Conservation (phyloP, 2,888 invertebrate species). For the Dusona sp. region DNA sequence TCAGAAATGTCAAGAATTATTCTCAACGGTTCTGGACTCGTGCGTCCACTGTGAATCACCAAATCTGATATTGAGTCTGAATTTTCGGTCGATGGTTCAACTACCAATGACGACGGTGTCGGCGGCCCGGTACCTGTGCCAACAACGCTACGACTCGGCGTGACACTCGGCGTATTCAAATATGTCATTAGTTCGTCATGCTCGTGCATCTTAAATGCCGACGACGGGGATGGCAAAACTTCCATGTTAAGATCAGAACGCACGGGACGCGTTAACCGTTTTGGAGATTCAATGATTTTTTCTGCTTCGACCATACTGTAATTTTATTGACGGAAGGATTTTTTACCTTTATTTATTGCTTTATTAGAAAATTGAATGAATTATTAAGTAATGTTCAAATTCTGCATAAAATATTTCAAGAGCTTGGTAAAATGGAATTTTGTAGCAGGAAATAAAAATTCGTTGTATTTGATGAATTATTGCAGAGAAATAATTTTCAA, state of each 20-base stretch:
- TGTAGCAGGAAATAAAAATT: neutral
- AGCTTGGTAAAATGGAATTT: neutral
- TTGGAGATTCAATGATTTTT: constrained; percentile 37
- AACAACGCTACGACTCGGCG: constrained; percentile 70
- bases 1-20: constrained; percentile 72
- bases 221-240: neutral
- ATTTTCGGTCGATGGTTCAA: constrained; percentile 76
- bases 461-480: neutral
- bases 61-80: constrained; percentile 78
- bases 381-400: neutral
- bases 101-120: constrained; percentile 76
- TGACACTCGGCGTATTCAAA: constrained; percentile 73
- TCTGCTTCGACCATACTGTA: constrained; percentile 15
- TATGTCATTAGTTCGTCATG: constrained; percentile 77
- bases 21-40: constrained; percentile 72
- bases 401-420: neutral
- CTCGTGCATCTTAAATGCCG: constrained; percentile 39
- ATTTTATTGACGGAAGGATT: neutral
- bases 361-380: neutral
- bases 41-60: constrained; percentile 74
- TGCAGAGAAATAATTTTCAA: neutral
- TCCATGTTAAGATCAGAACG: neutral
- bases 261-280: constrained; percentile 11
- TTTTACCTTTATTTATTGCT: neutral
- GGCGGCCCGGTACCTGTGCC: constrained; percentile 65